These are phyloP conservation scores for Caenorhabditis sulstoni DNA, from an alignment of 2,888 invertebrate species.

Conservation along the genomic window DNA sequence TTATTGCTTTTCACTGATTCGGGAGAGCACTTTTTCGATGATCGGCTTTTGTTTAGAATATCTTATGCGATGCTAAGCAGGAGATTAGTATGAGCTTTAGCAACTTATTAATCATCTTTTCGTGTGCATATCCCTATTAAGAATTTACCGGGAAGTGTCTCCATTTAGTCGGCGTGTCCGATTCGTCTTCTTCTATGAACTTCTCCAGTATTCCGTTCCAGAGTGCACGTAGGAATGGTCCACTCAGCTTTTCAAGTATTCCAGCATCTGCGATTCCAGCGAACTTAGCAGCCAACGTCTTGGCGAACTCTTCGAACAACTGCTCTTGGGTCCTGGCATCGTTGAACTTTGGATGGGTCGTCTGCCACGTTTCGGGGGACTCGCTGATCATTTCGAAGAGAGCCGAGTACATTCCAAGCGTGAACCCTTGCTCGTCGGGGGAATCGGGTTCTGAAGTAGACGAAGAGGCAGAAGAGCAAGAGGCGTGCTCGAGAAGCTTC, in stretches of 20 bases:
- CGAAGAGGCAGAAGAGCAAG: background rate
- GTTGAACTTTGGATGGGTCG: background rate
- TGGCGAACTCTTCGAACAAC: conserved; percentile 30
- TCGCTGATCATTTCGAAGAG: conserved; percentile 39
- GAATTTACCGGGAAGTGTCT: background rate
- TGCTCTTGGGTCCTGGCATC: background rate
- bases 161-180: conserved; percentile 16
- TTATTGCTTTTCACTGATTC: too few relatives aligned
- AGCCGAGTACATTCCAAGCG: conserved; percentile 26
- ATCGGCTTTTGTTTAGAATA: too few relatives aligned
- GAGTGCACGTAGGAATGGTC: conserved; percentile 5
- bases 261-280: conserved; percentile 1
- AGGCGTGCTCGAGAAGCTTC: conserved; percentile 17
- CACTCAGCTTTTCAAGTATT: conserved; percentile 13
- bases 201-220: conserved; percentile 27
- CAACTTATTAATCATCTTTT: too few relatives aligned
- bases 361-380: conserved; percentile 38
- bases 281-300: conserved; percentile 19
- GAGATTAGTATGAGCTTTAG: too few relatives aligned
- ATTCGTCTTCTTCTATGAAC: conserved; percentile 23
- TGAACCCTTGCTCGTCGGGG: conserved; percentile 33
- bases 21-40: too few relatives aligned
- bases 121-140: too few relatives aligned
- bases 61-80: too few relatives aligned
- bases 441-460: background rate